These are phyloP conservation scores for Australoheros facetus DNA, from an alignment of 2,797 vertebrate species.

Conservation along the genomic window DNA sequence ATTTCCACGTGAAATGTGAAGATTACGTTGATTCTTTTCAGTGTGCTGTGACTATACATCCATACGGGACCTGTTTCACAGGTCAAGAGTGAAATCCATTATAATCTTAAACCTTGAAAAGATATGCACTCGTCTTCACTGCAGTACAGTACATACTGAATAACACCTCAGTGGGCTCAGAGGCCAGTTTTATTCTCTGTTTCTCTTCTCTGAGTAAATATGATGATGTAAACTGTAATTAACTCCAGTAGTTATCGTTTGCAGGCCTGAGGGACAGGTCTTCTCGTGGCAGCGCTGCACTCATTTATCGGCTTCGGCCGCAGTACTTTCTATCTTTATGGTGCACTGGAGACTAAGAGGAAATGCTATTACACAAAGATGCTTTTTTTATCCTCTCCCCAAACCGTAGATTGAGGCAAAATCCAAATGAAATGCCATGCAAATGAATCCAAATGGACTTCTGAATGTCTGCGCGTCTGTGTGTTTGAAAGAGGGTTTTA, in stretches of 20 bases:
- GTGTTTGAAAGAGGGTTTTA: slow-evolving; percentile 64
- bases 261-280: slow-evolving; percentile 71
- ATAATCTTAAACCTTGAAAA: slow-evolving; percentile 43
- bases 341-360: slow-evolving; percentile 67
- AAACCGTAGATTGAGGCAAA: slow-evolving; percentile 63
- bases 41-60: background rate
- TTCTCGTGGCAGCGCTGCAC: slow-evolving; percentile 64
- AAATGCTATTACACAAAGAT: slow-evolving; percentile 75
- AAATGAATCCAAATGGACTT: slow-evolving; percentile 75
- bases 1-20: background rate
- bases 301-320: slow-evolving; percentile 70
- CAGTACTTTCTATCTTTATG: slow-evolving; percentile 70
- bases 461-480: slow-evolving; percentile 39
- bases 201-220: slow-evolving; percentile 77
- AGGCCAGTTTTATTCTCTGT: slow-evolving; percentile 70
- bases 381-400: slow-evolving; percentile 50
- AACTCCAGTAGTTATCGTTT: slow-evolving; percentile 76
- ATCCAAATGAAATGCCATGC: slow-evolving; percentile 75
- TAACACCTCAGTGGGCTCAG: slow-evolving; percentile 60
- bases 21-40: background rate
- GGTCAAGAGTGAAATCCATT: slow-evolving; percentile 53
- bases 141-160: slow-evolving; percentile 49
- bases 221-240: slow-evolving; percentile 81
- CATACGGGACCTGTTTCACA: slow-evolving; percentile 30
- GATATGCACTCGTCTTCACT: background rate